Base-by-base conservation (phyloP, 1,140 invertebrate genomes). In the Drosophila nikananu region DNA sequence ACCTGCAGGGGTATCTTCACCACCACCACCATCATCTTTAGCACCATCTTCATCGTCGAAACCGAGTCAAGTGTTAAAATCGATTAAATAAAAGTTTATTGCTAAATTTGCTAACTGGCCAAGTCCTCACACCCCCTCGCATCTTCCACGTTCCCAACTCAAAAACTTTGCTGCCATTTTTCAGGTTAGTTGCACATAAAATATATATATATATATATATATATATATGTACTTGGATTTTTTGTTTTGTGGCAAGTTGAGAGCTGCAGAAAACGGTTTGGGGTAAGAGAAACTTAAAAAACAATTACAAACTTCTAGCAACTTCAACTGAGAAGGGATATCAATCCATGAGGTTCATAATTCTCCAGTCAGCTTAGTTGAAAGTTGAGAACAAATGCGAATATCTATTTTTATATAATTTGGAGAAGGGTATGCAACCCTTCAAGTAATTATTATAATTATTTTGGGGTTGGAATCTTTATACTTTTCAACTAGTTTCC, bases 51-150 rank as follows among this genome's bases (percentile, higher is more conserved):
- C 17, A 37, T 48, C 58, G 21, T 66, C 23, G 19, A 27, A 27
- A 15, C 13, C 65, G 86, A 86, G 75, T 89, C 81, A 90, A 90
- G 86, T 90, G 86, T 90, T 90, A 86, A 90, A 90, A 90, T 90
- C 86, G 86, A 90, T 90, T 90, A 77, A 90, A 86, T 82, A 90
- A 86, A 90, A 82, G 67, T 90, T 90, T 90, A 90, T 90, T 86
- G 86, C 86, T 90, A 84, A 89, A 89, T 65, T 90, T 89, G 75
- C 86, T 72, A 90, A 90, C 86, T 90, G 86, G 79, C 81, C 77
- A 74, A 75, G 70, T 67, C 67, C 39, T 32, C 13, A 32, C 60
- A 65, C 30, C 8, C 10, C 0, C 39, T n/a, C n/a, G n/a, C n/a
- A 41, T 25, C n/a, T 13, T 17, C 25, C 17, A 0, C n/a, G n/a